Evolutionary conservation across 1,140 invertebrate species (phyloP), one percentile per base, ranked within the genome.

Genomic region (Drosophila oshimai): DNA sequence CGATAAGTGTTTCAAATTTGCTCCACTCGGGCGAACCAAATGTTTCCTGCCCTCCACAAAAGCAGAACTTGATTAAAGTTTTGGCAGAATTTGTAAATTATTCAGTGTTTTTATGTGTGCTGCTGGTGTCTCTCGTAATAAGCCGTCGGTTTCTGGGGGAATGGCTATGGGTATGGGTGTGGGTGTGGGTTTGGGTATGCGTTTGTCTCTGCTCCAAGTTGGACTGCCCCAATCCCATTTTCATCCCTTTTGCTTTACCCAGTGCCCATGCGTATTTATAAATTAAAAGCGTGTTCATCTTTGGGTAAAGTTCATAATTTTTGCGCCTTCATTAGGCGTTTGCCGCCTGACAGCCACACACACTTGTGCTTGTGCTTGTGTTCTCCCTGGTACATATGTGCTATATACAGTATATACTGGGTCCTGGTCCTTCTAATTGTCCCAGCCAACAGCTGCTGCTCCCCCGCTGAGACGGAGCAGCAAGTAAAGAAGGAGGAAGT

Each of bases 261-360:
- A n/a, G 18, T 26, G 5, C 20, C 20, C 42, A 15, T 46, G 54
- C 41, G 29, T 71, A 69, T 64, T 76, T 69, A 71, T 53, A 68
- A 80, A 84, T 84, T 86, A 76, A 84, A 87, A 87, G 44, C 67
- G 37, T 68, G 74, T 86, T 87, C 75, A 87, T 80, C 67, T 76
- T 80, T 84, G 61, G 65, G 55, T 47, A 69, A 79, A 80, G 80
- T 80, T 84, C 61, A 84, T 87, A 73, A 80, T 76, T 87, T 79
- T 68, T 87, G 71, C 53, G 61, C 71, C 67, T 87, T 87, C 51
- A 76, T 87, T 80, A 72, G 70, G 41, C 33, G 34, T 31, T 7
- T 29, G 42, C 53, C 3, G 53, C 31, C 28, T 31, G 18, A 6
- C 47, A 22, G 29, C n/a, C 49, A 42, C 50, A 53, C 36, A 26